phyloP scores from a whole-genome alignment of 2,888 invertebrate species.

The Gymnosoma rotundatum region DNA sequence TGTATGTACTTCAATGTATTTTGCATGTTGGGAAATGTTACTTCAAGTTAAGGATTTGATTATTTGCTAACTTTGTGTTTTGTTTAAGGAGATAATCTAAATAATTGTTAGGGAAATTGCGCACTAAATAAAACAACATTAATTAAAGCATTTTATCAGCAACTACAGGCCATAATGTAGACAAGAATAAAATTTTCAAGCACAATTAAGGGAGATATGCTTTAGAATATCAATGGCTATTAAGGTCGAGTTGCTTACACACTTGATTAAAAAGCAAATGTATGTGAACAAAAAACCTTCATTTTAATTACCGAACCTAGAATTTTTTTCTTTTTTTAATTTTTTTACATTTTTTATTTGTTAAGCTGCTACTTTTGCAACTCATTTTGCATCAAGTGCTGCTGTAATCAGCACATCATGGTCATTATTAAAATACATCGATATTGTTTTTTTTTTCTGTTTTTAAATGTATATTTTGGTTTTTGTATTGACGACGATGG shows the following conservation, averaged over 20 bases:
- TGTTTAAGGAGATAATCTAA: slow-evolving; percentile 56
- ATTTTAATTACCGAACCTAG: too few species aligned
- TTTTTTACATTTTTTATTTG: neutral
- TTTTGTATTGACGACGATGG: slow-evolving; percentile 35
- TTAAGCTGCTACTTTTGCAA: neutral
- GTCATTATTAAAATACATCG: slow-evolving; percentile 56
- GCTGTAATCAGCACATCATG: slow-evolving; percentile 53
- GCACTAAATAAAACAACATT: slow-evolving; percentile 27
- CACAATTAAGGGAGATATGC: neutral
- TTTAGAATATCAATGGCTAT: neutral
- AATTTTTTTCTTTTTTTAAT: neutral
- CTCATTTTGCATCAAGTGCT: slow-evolving; percentile 42
- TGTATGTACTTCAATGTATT: neutral
- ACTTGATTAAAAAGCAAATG: too few species aligned
- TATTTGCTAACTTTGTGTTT: slow-evolving; percentile 56
- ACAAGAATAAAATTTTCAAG: neutral
- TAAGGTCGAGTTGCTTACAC: neutral
- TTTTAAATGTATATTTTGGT: slow-evolving; percentile 45
- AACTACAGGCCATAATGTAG: slow-evolving; percentile 20
- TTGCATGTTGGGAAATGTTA: slow-evolving; percentile 29
- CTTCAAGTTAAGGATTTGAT: slow-evolving; percentile 56
- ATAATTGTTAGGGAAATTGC: slow-evolving; percentile 47
- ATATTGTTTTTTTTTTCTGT: neutral
- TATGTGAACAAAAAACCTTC: neutral
- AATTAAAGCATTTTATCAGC: slow-evolving; percentile 29